phyloP scores from a whole-genome alignment of 1,140 invertebrate species.

The Lerema accius region DNA sequence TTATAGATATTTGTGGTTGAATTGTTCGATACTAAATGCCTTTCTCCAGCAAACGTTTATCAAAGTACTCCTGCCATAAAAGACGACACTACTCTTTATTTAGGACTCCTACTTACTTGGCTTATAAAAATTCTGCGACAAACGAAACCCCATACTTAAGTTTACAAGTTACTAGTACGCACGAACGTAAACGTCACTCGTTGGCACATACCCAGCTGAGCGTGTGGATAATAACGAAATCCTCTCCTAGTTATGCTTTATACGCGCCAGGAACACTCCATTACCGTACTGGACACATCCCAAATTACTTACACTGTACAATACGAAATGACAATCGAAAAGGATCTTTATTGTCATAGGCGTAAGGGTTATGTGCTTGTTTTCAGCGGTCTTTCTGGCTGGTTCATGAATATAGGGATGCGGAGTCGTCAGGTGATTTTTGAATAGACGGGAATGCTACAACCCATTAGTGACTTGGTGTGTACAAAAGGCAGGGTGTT shows the following conservation, averaged over 20 bases:
- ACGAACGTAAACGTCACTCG: constrained; percentile 10
- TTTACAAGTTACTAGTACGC: not conserved
- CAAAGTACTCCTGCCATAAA: no score
- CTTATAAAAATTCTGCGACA: not conserved
- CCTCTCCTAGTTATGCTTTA: constrained; percentile 22
- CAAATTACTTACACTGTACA: constrained; percentile 4
- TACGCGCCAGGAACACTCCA: constrained; percentile 11
- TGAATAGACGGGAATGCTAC: constrained; percentile 3
- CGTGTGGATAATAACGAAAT: constrained; percentile 22
- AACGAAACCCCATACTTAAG: not conserved
- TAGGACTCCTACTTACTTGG: no score
- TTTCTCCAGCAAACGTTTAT: no score
- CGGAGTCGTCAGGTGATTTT: constrained; percentile 10
- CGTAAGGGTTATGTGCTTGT: not conserved
- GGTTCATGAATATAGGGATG: constrained; percentile 20
- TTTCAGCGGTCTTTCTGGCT: not conserved
- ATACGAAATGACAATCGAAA: constrained; percentile 5
- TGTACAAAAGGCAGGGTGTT: no score
- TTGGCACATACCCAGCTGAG: constrained; percentile 10
- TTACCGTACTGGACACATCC: constrained; percentile 22
- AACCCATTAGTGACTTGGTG: not conserved
- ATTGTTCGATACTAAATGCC: no score
- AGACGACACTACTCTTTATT: no score
- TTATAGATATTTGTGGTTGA: no score
- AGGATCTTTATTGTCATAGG: not conserved